Percentiles rank a stretch among this genome's conserved stretches.
phyloP scores from a whole-genome alignment of 1,140 invertebrate genomes.

The Aphidius gifuensis region DNA sequence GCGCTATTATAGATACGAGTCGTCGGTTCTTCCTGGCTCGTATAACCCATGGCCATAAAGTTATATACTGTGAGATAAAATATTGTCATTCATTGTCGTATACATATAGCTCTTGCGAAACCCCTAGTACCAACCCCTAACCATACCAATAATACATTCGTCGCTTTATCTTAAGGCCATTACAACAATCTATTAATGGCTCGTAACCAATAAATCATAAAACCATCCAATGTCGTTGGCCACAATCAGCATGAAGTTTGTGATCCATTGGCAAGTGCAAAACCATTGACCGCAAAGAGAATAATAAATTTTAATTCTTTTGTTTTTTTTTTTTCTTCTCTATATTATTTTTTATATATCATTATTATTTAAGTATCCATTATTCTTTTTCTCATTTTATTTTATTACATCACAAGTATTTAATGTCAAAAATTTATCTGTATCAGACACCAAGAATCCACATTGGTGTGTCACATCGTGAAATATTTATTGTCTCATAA shows the following conservation, averaged over 20 bases:
- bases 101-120: not conserved
- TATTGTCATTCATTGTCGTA: constrained; percentile 36
- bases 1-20: constrained; percentile 25
- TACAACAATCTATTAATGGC: constrained; percentile 53
- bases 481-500: too few relatives aligned
- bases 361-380: not conserved
- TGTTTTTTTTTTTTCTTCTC: not conserved
- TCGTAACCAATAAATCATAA: constrained; percentile 47
- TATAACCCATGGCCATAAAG: constrained; percentile 54
- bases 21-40: constrained; percentile 54
- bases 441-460: too few relatives aligned
- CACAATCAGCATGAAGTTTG: too few relatives aligned
- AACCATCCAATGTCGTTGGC: constrained; percentile 5
- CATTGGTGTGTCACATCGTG: too few relatives aligned
- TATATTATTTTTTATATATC: constrained; percentile 1
- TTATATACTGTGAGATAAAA: constrained; percentile 47
- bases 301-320: too few relatives aligned
- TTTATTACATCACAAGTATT: too few relatives aligned
- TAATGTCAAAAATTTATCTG: too few relatives aligned
- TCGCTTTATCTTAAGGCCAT: constrained; percentile 51
- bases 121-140: constrained; percentile 26
- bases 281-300: too few relatives aligned
- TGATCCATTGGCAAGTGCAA: not conserved
- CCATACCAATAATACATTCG: constrained; percentile 29
- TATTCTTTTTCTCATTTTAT: too few relatives aligned